phyloP scores from a whole-genome alignment of 37 sponge, comb jelly and placozoan genomes.

The Cliona cf. orientalis region DNA sequence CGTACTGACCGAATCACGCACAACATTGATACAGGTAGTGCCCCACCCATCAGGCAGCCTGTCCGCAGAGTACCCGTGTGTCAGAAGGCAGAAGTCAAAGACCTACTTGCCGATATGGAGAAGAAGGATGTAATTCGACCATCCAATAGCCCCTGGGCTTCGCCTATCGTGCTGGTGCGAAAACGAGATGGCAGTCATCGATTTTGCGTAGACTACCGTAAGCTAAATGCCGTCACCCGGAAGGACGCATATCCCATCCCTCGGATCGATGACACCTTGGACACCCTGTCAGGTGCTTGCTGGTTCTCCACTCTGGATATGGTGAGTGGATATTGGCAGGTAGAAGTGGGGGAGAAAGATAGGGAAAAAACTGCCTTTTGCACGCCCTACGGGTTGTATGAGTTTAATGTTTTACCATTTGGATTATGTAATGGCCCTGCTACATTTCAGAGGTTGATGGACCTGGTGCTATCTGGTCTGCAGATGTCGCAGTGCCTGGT shows the following conservation, averaged over 20 bases:
- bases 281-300: constrained; percentile 12
- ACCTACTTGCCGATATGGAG: constrained; percentile 1
- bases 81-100: not conserved
- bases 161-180: constrained; percentile 11
- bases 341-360: no score
- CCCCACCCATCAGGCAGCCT: constrained; percentile 15
- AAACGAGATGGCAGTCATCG: constrained; percentile 20
- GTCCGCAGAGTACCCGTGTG: not conserved
- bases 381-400: constrained; percentile 8
- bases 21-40: constrained; percentile 8
- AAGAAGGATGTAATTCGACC: not conserved
- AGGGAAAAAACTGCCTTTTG: constrained; percentile 40
- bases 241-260: constrained; percentile 41
- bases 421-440: no score
- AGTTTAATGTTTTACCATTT: no score
- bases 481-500: constrained; percentile 14
- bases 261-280: constrained; percentile 17
- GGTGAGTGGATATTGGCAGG: constrained; percentile 4
- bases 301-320: constrained; percentile 42
- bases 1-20: constrained; percentile 14
- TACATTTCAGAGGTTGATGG: constrained; percentile 53
- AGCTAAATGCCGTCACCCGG: constrained; percentile 21
- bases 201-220: constrained; percentile 31
- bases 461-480: constrained; percentile 25
- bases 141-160: constrained; percentile 30